Base-by-base conservation (phyloP, 2,113 vertebrate genomes). In the Asarcornis scutulata region DNA sequence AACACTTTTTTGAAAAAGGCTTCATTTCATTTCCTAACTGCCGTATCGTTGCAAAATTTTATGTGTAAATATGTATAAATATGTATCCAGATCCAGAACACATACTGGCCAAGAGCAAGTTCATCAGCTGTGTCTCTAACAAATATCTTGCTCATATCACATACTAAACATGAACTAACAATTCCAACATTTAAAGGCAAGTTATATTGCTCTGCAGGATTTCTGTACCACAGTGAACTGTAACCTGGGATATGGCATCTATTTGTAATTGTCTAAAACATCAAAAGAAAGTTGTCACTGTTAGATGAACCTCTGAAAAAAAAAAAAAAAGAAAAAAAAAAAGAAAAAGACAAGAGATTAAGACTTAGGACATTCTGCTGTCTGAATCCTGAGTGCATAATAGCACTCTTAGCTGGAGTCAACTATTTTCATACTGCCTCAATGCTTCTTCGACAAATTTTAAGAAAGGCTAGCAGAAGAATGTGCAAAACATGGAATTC, bases 341-440 rank as follows among this genome's bases (percentile, higher is more conserved):
- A 14, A 42, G 1, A 11, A 9, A 11, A 4, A 3, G 2, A 4
- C 6, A 29, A 7, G 11, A 10, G 52, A 44, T 21, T 13, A 81
- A 93, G 52, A 46, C 7, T 36, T 52, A 12, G 8, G 66, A 46
- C 71, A 74, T 56, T 27, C 89, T 62, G 32, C 29, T 68, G 26
- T 58, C 36, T 89, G 48, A 83, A 60, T 67, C 50, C 64, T 1
- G 1, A 91, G 16, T 7, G 62, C 27, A 55, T 25, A n/a, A 20
- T 74, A 80, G 36, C 9, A 75, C 20, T 31, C 14, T 84, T 63
- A 72, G 10, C 22, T 36, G 85, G 13, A 69, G 40, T 3, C 52
- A 90, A 34, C 18, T 55, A 58, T 42, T 67, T 66, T 48, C 64
- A 77, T 6, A 66, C 2, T 81, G 46, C 13, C 69, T 59, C 36